phyloP scores from a whole-genome alignment of 2,113 vertebrate genomes.

The Pelecanoides urinatrix region DNA sequence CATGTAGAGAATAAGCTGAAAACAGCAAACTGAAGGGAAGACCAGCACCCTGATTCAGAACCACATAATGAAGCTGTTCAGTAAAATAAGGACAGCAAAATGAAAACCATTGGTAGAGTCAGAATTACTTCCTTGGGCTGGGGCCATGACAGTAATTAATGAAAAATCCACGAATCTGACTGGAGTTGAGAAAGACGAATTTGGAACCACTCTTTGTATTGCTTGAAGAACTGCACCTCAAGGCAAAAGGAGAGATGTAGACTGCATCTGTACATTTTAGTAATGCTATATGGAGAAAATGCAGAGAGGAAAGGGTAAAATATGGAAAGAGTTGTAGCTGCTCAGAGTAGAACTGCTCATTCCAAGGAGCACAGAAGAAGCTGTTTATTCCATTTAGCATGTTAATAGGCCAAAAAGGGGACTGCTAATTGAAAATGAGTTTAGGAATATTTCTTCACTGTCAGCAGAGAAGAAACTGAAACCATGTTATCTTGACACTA shows the following conservation, averaged over 20 bases:
- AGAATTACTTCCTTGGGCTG: not conserved
- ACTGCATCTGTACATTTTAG: not conserved
- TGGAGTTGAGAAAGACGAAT: not conserved
- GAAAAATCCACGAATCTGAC: not conserved
- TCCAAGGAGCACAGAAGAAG: not conserved
- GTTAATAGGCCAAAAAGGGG: not conserved
- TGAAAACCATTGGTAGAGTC: not conserved
- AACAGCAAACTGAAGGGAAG: not conserved
- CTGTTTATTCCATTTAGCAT: not conserved
- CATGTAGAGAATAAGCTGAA: not conserved
- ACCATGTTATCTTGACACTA: not conserved
- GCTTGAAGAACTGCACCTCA: not conserved
- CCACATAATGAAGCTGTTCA: not conserved
- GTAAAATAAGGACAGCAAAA: not conserved
- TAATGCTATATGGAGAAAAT: not conserved
- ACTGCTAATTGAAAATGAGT: not conserved
- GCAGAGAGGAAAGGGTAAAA: not conserved
- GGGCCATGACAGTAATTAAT: not conserved
- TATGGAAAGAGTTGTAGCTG: not conserved
- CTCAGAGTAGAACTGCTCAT: not conserved
- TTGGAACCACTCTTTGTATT: not conserved
- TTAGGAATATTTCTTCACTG: not conserved
- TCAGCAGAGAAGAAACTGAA: not conserved
- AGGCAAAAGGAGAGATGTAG: not conserved
- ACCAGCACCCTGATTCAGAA: not conserved